Evolutionary conservation across 1,140 invertebrate species (phyloP).

Genomic region (Meloidogyne hapla): DNA sequence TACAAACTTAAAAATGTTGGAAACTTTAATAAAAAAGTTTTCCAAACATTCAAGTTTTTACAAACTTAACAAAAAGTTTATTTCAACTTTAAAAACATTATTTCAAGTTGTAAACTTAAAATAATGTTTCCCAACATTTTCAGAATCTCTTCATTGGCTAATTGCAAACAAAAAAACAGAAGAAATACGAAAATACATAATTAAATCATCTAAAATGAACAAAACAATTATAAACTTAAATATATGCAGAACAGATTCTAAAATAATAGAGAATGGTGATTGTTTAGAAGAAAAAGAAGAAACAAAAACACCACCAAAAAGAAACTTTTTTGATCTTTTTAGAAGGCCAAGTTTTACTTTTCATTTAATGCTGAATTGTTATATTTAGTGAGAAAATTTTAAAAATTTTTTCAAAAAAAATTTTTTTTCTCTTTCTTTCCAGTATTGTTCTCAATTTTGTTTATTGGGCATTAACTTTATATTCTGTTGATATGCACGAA

Average conservation of each 20-base stretch:
- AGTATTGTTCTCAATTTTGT: slow-evolving; percentile 43
- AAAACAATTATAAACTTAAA: slow-evolving; percentile 42
- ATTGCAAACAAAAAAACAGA: slow-evolving; percentile 47
- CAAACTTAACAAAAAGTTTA: too few relatives aligned
- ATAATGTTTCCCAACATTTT: slow-evolving; percentile 9
- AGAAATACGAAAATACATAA: slow-evolving; percentile 40
- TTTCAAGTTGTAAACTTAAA: too few relatives aligned
- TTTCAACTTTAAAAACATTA: too few relatives aligned
- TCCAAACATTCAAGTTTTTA: too few relatives aligned
- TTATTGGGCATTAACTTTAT: slow-evolving; percentile 46
- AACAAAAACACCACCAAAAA: slow-evolving; percentile 21
- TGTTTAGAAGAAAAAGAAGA: background rate
- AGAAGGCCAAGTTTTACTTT: slow-evolving; percentile 33
- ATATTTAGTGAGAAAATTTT: slow-evolving; percentile 38
- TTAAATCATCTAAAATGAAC: slow-evolving; percentile 35
- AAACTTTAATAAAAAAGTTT: too few relatives aligned
- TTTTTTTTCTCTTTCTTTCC: background rate
- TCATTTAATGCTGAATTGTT: slow-evolving; percentile 49
- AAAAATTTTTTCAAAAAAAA: background rate
- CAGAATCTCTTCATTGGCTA: slow-evolving; percentile 53
- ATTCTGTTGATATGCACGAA: slow-evolving; percentile 43
- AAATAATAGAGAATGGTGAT: background rate
- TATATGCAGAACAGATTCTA: slow-evolving; percentile 31
- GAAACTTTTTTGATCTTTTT: slow-evolving; percentile 47
- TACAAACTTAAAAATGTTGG: too few relatives aligned